phyloP scores from a whole-genome alignment of 2,888 invertebrate species.

The Lissonota sp. region DNA sequence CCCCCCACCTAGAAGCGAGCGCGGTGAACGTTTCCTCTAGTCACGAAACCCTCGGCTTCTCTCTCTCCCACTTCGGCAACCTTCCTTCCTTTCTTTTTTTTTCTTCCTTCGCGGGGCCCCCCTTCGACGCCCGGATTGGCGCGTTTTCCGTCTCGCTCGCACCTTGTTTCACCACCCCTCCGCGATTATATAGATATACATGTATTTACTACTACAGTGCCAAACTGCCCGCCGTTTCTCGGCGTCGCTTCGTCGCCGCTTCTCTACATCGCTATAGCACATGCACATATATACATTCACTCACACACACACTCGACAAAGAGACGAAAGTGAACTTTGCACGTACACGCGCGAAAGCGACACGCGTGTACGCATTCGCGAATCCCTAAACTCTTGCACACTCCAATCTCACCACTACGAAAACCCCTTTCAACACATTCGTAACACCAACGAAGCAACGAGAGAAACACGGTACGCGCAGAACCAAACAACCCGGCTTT shows the following conservation, averaged over 20 bases:
- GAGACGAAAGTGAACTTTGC: no score
- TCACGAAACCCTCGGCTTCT: conserved; percentile 40
- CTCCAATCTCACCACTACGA: not conserved
- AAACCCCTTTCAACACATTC: conserved; percentile 48
- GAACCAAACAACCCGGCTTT: conserved; percentile 19
- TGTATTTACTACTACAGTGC: conserved; percentile 49
- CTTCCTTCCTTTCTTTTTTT: conserved; percentile 64
- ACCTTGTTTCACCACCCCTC: conserved; percentile 56
- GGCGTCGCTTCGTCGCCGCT: conserved; percentile 65
- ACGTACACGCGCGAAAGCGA: no score
- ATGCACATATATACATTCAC: conserved; percentile 13
- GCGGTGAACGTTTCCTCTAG: conserved; percentile 56
- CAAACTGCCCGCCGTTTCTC: conserved; percentile 42
- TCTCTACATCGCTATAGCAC: conserved; percentile 57
- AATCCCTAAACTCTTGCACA: conserved; percentile 36
- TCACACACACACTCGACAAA: not conserved
- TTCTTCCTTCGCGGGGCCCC: conserved; percentile 13
- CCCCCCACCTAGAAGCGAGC: conserved; percentile 24
- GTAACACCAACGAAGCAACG: conserved; percentile 56
- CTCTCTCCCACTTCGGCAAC: conserved; percentile 55
- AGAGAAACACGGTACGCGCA: conserved; percentile 36
- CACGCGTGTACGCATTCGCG: not conserved
- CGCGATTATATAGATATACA: conserved; percentile 42
- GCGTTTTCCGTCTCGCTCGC: conserved; percentile 38
- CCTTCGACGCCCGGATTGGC: conserved; percentile 3